These are phyloP conservation scores for Psittacula cyanocephala DNA, from an alignment of 2,113 vertebrate species.

Conservation along the genomic window DNA sequence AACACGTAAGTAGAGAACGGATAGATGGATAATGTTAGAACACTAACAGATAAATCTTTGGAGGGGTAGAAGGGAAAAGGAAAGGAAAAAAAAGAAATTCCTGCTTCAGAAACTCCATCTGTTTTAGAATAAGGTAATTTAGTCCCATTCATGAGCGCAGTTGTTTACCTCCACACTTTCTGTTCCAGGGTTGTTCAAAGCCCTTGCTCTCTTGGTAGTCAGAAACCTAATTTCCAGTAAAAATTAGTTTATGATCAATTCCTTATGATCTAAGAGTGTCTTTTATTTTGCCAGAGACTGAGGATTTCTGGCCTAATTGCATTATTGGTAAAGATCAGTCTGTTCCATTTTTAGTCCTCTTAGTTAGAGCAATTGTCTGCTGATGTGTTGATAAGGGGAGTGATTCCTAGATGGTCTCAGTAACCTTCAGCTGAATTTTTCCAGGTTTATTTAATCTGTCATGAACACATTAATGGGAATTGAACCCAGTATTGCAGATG, in stretches of 20 bases:
- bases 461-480: background rate
- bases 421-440: background rate
- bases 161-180: background rate
- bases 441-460: background rate
- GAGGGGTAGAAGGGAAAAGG: background rate
- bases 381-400: background rate
- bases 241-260: background rate
- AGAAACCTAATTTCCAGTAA: background rate
- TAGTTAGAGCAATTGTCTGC: background rate
- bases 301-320: background rate
- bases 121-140: background rate
- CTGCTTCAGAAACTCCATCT: background rate
- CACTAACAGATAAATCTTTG: background rate
- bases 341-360: background rate
- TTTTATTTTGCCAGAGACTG: background rate
- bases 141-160: background rate
- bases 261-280: background rate
- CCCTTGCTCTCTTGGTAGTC: background rate
- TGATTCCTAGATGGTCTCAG: background rate
- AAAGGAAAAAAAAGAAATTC: background rate
- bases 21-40: background rate
- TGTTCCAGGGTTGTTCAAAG: background rate
- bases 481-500: background rate
- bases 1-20: background rate
- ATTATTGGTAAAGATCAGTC: background rate